Percentiles rank a stretch among this genome's conserved stretches.
Evolutionary conservation across 2,888 invertebrate species (phyloP).

Genomic region (Acanthopleura granulata): DNA sequence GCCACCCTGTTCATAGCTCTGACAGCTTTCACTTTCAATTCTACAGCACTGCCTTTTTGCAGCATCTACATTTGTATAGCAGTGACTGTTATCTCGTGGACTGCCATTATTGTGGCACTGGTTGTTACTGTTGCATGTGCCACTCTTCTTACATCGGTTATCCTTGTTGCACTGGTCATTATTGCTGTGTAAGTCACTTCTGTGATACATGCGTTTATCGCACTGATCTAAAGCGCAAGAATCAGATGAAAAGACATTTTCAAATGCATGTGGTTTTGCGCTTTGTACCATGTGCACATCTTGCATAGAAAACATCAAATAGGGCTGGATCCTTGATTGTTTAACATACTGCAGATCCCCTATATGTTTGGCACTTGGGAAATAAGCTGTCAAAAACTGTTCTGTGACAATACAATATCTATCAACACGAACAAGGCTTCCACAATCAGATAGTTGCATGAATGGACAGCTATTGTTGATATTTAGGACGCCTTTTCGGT

Average conservation of each 20-base stretch:
- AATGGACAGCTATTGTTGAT: neutral
- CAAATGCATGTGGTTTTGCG: too few species aligned
- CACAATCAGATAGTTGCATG: neutral
- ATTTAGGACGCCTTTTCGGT: neutral
- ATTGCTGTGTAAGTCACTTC: neutral
- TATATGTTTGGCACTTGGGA: slow-evolving; percentile 13
- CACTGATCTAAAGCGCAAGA: too few species aligned
- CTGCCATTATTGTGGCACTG: neutral
- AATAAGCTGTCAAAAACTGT: neutral
- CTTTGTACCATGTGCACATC: neutral
- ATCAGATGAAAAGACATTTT: too few species aligned
- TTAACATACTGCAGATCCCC: neutral
- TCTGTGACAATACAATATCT: slow-evolving; percentile 1
- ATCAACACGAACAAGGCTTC: neutral
- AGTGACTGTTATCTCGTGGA: neutral
- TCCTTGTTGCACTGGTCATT: neutral
- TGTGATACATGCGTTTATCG: too few species aligned
- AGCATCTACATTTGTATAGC: too few species aligned
- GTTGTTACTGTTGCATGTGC: neutral
- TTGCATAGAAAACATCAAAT: slow-evolving; percentile 2
- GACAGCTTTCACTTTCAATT: too few species aligned
- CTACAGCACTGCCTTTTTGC: too few species aligned
- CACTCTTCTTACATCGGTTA: neutral
- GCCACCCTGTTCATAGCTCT: too few species aligned
- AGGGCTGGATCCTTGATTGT: neutral